phyloP scores from a whole-genome alignment of 2,888 invertebrate species.

The Xestoiulus laeticollis region DNA sequence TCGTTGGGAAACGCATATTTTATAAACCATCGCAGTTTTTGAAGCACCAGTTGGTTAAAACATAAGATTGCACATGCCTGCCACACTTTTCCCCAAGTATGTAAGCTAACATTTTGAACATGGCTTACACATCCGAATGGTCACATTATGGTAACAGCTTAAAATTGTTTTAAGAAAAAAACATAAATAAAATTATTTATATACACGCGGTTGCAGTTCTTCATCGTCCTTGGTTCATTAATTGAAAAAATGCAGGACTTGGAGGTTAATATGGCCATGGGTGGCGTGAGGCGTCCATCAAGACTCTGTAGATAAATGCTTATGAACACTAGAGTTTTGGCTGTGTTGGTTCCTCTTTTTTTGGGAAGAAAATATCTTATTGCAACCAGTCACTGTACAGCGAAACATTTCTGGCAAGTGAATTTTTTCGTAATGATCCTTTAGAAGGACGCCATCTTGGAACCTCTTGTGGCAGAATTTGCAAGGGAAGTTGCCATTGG shows the following conservation, averaged over 20 bases:
- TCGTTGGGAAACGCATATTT: background rate
- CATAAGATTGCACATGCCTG: conserved; percentile 17
- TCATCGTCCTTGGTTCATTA: background rate
- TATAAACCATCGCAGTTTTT: background rate
- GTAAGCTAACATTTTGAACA: background rate
- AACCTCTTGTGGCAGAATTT: conserved; percentile 75
- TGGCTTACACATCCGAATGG: background rate
- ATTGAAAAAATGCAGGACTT: background rate
- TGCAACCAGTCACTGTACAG: conserved; percentile 80
- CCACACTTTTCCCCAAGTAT: conserved; percentile 3
- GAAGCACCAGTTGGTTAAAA: background rate
- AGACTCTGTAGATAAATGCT: conserved; percentile 45
- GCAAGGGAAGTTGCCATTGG: conserved; percentile 75
- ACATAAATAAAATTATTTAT: conserved; percentile 41
- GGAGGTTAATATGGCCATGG: conserved; percentile 5
- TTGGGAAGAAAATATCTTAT: conserved; percentile 79
- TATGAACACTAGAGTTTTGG: conserved; percentile 72
- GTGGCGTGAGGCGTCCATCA: background rate
- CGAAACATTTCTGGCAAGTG: conserved; percentile 76
- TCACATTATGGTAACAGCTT: background rate
- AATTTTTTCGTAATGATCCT: conserved; percentile 77
- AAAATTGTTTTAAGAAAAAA: conserved; percentile 28
- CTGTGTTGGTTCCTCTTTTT: conserved; percentile 81
- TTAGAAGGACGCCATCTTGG: conserved; percentile 72
- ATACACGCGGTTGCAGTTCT: background rate